These are phyloP conservation scores for Mesocentrotus franciscanus DNA, from an alignment of 53 echinoderm and acorn worm genomes.

Conservation along the genomic window DNA sequence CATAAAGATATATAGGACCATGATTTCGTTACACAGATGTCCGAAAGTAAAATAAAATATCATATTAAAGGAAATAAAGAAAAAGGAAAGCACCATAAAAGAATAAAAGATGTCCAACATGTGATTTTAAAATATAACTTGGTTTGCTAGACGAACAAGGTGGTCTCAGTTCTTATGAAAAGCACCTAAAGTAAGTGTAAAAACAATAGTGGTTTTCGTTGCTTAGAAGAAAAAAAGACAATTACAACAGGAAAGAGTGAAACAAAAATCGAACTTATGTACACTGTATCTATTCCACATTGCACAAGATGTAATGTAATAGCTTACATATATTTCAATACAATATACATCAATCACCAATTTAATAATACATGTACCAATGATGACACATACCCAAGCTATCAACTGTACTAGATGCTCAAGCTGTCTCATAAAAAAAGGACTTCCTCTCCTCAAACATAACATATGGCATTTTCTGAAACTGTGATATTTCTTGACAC, in stretches of 20 bases:
- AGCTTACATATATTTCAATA: not conserved
- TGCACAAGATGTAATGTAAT: constrained; percentile 18
- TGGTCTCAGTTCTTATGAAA: not conserved
- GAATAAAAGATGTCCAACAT: not conserved
- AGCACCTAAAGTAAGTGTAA: not conserved
- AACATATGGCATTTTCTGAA: no score
- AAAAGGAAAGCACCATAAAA: constrained; percentile 15
- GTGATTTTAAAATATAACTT: not conserved
- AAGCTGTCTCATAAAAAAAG: not conserved
- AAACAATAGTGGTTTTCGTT: not conserved
- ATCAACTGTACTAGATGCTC: not conserved
- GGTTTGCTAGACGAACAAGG: not conserved
- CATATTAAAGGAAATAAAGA: not conserved
- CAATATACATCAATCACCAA: not conserved
- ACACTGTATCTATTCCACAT: constrained; percentile 6
- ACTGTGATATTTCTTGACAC: no score
- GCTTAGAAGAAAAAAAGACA: not conserved
- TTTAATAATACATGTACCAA: not conserved
- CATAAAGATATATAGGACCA: not conserved
- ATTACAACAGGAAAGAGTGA: not conserved
- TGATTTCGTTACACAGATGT: not conserved
- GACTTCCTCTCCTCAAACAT: no score
- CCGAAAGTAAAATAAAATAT: not conserved
- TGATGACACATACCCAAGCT: not conserved
- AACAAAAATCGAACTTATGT: constrained; percentile 1